A percentile compares a stretch with the other conserved stretches of the same genome.
Conservation (phyloP, 2,888 invertebrate species). For the Cecidostiba fungosa region DNA sequence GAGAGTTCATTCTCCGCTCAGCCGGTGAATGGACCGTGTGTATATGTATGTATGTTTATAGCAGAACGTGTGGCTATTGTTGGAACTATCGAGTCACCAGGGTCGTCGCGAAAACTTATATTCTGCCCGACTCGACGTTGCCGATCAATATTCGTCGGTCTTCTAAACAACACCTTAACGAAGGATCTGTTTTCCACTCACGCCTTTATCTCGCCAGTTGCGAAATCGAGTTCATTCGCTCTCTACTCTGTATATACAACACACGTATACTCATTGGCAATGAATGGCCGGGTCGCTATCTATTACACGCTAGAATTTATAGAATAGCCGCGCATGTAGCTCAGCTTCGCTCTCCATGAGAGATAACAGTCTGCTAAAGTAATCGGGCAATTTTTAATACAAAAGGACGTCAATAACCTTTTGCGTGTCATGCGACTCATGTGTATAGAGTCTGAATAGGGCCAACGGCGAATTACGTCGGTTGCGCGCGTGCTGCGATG, state of each 20-base stretch:
- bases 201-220: slow-evolving; percentile 15
- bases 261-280: slow-evolving; percentile 3
- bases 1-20: neutral
- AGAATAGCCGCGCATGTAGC: slow-evolving; percentile 34
- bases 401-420: slow-evolving; percentile 10
- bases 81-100: neutral
- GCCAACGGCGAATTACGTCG: neutral
- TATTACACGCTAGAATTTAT: slow-evolving; percentile 42
- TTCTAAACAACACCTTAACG: too few species aligned
- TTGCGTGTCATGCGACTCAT: neutral
- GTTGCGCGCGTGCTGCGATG: neutral
- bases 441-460: neutral
- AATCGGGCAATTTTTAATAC: neutral
- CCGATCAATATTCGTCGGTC: neutral
- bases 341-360: neutral
- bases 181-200: neutral
- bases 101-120: neutral
- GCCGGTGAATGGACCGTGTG: neutral
- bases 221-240: slow-evolving; percentile 43
- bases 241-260: neutral
- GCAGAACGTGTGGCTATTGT: neutral
- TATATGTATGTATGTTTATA: neutral
- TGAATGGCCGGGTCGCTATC: slow-evolving; percentile 41
- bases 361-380: neutral
- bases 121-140: too few species aligned